These are phyloP conservation scores for Arion vulgaris DNA, from an alignment of 1,140 invertebrate genomes.

Conservation along the genomic window DNA sequence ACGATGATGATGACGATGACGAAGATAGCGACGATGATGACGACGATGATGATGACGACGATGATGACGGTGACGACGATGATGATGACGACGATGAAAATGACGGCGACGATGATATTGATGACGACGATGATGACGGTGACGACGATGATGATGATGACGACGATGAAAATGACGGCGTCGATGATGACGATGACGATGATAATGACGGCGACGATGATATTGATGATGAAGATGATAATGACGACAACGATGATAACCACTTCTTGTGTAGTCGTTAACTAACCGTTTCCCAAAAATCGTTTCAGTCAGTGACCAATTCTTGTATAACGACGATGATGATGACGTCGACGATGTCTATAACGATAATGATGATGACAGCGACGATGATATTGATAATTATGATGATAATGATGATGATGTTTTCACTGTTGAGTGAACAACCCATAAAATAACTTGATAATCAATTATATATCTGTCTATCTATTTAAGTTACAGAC, in stretches of 20 bases:
- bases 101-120: not conserved
- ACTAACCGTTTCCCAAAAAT: too few relatives aligned
- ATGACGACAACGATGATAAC: not conserved
- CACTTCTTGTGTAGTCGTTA: too few relatives aligned
- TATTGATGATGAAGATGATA: not conserved
- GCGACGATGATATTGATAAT: not conserved
- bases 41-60: not conserved
- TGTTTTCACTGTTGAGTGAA: too few relatives aligned
- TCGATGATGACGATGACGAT: not conserved
- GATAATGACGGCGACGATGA: not conserved
- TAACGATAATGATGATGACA: not conserved
- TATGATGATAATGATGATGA: not conserved
- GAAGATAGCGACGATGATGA: not conserved
- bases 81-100: not conserved
- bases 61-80: not conserved
- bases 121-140: not conserved
- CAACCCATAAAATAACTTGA: too few relatives aligned
- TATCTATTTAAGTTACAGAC: too few relatives aligned
- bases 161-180: not conserved
- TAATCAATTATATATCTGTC: too few relatives aligned
- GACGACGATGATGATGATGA: not conserved
- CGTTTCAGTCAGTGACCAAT: not conserved
- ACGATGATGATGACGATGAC: not conserved
- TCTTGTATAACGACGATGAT: not conserved
- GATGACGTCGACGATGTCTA: not conserved